Evolutionary conservation across 2,113 vertebrate genomes (phyloP), one percentile per base, ranked within the genome.

Genomic region (Eudyptes chrysolophus): DNA sequence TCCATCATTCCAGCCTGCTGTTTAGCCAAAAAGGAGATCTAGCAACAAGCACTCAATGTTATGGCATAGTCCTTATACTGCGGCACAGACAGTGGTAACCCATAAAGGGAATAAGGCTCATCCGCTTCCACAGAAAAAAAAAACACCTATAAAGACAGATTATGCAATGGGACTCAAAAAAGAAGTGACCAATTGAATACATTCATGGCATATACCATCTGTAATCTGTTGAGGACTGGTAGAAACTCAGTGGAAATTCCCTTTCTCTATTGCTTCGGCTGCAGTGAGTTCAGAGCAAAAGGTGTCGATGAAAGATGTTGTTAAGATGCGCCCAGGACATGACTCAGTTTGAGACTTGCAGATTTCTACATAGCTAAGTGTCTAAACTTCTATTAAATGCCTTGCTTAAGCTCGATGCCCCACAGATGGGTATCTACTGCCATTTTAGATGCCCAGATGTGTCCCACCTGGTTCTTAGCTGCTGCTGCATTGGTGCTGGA

Each of bases 1-100:
- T 95, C 65, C 62, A 84, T 91, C 17, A 29, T 95, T 68, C 55
- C 87, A 48, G 72, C 44, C 58, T 94, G 88, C 26, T 92, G 34
- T 77, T 95, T 88, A 89, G 89, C 86, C 26, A 88, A 94, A 78
- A 97, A 92, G 25, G 89, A 98, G 46, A 94, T 89, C 52, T 58
- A 52, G 30, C 14, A 84, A 65, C 16, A 30, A 30, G 52, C 38
- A 51, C 22, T 44, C 4, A 3, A 10, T n/a, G 20, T 52, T 65
- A 48, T 30, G 27, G 12, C 10, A 9, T 42, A 61, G 29, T 36
- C 46, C 30, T 85, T 57, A 38, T 19, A 38, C 1, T 10, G 14
- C 1, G 2, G 6, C 21, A 44, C 5, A 78, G 64, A 10, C 2
- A 10, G 6, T 55, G 38, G 12, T 75, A 62, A 58, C 18, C 14